Base-by-base conservation (phyloP, 2,888 invertebrate genomes). In the Drosophila nigricruria region DNA sequence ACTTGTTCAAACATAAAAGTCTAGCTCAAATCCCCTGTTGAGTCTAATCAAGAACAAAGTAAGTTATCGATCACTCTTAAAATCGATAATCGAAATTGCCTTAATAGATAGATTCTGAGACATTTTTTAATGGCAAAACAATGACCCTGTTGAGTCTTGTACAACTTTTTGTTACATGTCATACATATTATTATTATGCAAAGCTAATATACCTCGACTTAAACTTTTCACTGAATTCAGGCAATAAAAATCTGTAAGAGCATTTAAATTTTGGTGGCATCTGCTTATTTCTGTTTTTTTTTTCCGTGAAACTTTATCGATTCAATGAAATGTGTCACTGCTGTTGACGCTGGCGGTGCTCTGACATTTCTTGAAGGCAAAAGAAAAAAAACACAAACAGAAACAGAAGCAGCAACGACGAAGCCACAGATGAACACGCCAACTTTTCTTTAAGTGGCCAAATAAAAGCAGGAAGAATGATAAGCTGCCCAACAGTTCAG, bases 281-380 rank as follows among this genome's bases (percentile, higher is more conserved):
- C 20, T 20, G 34, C 47, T 30, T 38, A 12, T 23, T 36, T 36
- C 30, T 32, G 18, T 20, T 30, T 30, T 18, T 30, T 49, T 49
- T 30, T 18, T 18, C 18, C 14, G 30, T 57, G 40, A 43, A 32
- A 23, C 25, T 54, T 27, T 63, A 73, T 81, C 65, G 79, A 77
- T 68, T 81, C 52, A 47, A 43, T 64, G 36, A 49, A 77, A 65
- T 77, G 58, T 80, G 75, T 61, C 73, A 68, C 40, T 65, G 58
- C 32, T 43, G 54, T 57, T 69, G 34, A 27, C 27, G n/a, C 47
- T 47, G 47, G 6, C 30, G 30, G 9, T 32, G 23, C 8, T 38
- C 5, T 43, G 23, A 12, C 12, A 34, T 38, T 59, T 60, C 65
- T 59, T 74, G 4, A 34, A 43, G 43, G 12, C 20, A 20, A 32